Conservation (phyloP, 1,140 invertebrate genomes). For the Telenomus remus region DNA sequence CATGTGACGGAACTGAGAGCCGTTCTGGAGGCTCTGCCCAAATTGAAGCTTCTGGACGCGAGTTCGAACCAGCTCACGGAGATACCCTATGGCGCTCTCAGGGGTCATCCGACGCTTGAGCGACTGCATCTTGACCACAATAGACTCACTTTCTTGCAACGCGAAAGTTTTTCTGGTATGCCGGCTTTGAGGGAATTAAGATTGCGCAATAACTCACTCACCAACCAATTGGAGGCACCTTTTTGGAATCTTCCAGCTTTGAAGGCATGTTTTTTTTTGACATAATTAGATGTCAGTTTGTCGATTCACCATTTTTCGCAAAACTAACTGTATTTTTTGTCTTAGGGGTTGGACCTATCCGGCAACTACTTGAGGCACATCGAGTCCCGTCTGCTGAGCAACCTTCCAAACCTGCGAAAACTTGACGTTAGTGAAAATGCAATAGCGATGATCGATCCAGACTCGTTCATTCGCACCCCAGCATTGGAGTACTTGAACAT, state of each 20-base stretch:
- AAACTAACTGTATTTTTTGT: no score
- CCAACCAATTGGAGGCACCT: constrained; percentile 78
- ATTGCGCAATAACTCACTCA: constrained; percentile 86
- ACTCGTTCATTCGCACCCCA: constrained; percentile 82
- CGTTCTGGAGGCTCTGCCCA: constrained; percentile 84
- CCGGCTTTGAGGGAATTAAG: constrained; percentile 87
- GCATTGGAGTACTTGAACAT: constrained; percentile 86
- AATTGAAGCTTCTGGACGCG: constrained; percentile 84
- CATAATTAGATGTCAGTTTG: no score
- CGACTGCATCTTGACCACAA: constrained; percentile 88
- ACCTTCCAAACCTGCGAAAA: constrained; percentile 84
- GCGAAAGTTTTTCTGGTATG: constrained; percentile 86
- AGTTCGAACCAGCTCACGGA: constrained; percentile 84
- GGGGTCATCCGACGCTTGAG: constrained; percentile 86
- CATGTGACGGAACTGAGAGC: constrained; percentile 83
- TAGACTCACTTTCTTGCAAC: constrained; percentile 81
- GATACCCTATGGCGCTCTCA: constrained; percentile 83
- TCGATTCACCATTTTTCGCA: no score
- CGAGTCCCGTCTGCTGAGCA: constrained; percentile 82
- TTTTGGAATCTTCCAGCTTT: constrained; percentile 88
- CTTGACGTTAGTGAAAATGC: constrained; percentile 88
- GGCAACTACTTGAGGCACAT: constrained; percentile 84
- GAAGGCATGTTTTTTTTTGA: constrained; percentile 75
- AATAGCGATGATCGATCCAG: constrained; percentile 81
- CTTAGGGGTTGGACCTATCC: constrained; percentile 84